Evolutionary conservation across 1,140 invertebrate genomes (phyloP).

Genomic region (Macrotrachela quadricornifera): DNA sequence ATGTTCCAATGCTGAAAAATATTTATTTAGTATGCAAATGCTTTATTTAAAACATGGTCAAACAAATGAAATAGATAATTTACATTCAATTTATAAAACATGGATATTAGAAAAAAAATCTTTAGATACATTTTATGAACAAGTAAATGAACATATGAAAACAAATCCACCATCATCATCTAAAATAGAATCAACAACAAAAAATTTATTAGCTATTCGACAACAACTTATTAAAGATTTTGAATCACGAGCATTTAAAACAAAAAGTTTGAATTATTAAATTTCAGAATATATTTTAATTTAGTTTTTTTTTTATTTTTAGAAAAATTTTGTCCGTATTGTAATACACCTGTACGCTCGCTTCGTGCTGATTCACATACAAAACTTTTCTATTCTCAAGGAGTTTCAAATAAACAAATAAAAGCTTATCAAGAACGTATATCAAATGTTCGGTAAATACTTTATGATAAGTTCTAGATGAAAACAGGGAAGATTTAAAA

Average conservation of each 20-base stretch:
- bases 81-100: no score
- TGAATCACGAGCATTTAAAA: not conserved
- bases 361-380: slow-evolving; percentile 9
- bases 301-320: not conserved
- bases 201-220: slow-evolving; percentile 15
- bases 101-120: no score
- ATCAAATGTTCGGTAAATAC: no score
- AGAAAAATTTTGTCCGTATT: slow-evolving; percentile 18
- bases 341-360: slow-evolving; percentile 10
- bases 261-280: slow-evolving; percentile 10
- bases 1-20: slow-evolving; percentile 12
- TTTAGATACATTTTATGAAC: no score
- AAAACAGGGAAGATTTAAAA: no score
- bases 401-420: not conserved
- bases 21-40: slow-evolving; percentile 47
- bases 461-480: no score
- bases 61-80: no score
- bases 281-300: not conserved
- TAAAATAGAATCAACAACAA: not conserved
- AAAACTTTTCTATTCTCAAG: slow-evolving; percentile 7
- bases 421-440: no score
- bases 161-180: no score
- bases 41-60: no score
- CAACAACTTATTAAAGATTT: slow-evolving; percentile 14
- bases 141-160: no score